Evolutionary conservation across 2,888 invertebrate genomes (phyloP), one percentile per base, ranked within the genome.

Genomic region (Cosmia trapezina): DNA sequence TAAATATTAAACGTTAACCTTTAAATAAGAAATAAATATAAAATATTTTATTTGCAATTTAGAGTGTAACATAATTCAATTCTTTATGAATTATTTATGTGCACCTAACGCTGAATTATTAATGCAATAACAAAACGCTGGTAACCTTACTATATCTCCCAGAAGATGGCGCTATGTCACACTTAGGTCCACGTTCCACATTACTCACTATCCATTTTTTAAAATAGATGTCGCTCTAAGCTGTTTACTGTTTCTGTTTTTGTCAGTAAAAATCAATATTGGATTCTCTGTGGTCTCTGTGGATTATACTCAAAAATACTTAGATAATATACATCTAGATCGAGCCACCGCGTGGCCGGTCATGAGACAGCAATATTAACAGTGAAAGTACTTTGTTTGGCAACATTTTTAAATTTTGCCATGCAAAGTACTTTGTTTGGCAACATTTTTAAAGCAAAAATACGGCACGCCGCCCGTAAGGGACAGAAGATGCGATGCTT

Each of bases 221-320:
- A 7, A 56, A 5, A 69, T 37, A 81, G 82, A 80, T 83, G 80
- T 60, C 76, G 56, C 67, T 62, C 7, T 12, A 17, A 1, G 19
- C 9, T 49, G 14, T 22, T 17, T 14, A 33, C 14, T 37, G 37
- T 37, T 37, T 4, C 6, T 37, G 37, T 37, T 37, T 37, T 37
- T 37, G 7, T 28, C 17, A 67, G 7, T 51, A 17, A 51, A 51
- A 45, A 53, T 57, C 66, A 57, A 28, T 66, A 19, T 4, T 43
- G 47, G 2, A 28, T 33, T 45, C 53, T n/a, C n/a, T n/a, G n/a
- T n/a, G n/a, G n/a, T n/a, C n/a, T n/a, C n/a, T n/a, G n/a, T n/a
- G n/a, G n/a, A n/a, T n/a, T n/a, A n/a, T n/a, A n/a, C n/a, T n/a
- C n/a, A n/a, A n/a, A n/a, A n/a, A n/a, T n/a, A n/a, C n/a, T n/a